Conservation (phyloP, 2,113 vertebrate species). For the Nansenia antarctica region DNA sequence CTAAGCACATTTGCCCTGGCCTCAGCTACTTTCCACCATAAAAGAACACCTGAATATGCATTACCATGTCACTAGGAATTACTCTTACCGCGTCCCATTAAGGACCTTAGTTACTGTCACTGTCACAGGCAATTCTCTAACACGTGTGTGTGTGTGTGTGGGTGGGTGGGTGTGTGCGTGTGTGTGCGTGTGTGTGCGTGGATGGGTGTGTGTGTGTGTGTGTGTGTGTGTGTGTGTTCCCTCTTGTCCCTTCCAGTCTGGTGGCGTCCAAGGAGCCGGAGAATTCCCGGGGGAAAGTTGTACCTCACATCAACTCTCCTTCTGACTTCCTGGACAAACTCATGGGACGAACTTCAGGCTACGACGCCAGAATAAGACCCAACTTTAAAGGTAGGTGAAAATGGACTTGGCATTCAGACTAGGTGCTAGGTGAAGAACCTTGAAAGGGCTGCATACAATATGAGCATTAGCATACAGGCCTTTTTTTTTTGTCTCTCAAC, state of each 20-base stretch:
- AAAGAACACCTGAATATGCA: not conserved
- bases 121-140: not conserved
- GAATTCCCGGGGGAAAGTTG: slow-evolving; percentile 77
- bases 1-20: not conserved
- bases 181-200: too few species aligned
- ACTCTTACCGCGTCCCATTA: not conserved
- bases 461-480: too few species aligned
- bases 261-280: slow-evolving; percentile 89
- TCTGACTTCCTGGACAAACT: slow-evolving; percentile 97
- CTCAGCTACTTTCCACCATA: not conserved
- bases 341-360: slow-evolving; percentile 96
- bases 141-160: not conserved
- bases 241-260: slow-evolving; percentile 75
- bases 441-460: too few species aligned
- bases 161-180: too few species aligned
- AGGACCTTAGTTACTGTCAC: not conserved
- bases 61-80: not conserved
- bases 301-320: slow-evolving; percentile 92
- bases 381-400: slow-evolving; percentile 92
- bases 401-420: not conserved
- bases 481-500: too few species aligned
- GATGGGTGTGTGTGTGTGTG: too few species aligned
- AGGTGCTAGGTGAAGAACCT: not conserved
- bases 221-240: not conserved
- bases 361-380: slow-evolving; percentile 95